phyloP scores from a whole-genome alignment of 2,113 vertebrate species.

The Theristicus caerulescens region DNA sequence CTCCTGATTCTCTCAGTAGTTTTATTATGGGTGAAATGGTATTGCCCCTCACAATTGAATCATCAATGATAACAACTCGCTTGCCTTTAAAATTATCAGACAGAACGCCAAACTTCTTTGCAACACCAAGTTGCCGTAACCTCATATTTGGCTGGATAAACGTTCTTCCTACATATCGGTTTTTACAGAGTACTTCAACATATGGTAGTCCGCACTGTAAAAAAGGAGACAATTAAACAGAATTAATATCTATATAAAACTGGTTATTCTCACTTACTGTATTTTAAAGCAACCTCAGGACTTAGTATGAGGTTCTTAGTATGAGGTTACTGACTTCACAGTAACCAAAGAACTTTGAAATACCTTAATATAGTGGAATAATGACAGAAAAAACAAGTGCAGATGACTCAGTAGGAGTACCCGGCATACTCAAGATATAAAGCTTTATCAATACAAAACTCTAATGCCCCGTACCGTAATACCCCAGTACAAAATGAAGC shows the following conservation, averaged over 20 bases:
- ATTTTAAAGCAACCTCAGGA: not conserved
- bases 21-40: conserved; percentile 98
- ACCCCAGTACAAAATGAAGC: not conserved
- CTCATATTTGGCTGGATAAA: conserved; percentile 98
- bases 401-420: not conserved
- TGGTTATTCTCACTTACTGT: not conserved
- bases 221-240: not conserved
- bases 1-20: conserved; percentile 94
- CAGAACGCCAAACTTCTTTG: conserved; percentile 96
- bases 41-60: conserved; percentile 97
- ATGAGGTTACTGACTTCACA: not conserved
- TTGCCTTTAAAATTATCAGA: conserved; percentile 97
- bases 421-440: rapidly evolving
- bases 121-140: conserved; percentile 94
- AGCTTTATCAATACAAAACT: not conserved
- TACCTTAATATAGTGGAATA: not conserved
- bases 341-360: not conserved
- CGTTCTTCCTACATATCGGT: conserved; percentile 94
- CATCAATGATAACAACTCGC: conserved; percentile 92
- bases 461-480: not conserved
- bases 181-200: conserved; percentile 96
- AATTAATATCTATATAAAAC: not conserved
- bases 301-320: not conserved
- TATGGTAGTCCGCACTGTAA: conserved; percentile 90
- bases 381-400: not conserved